Conservation (phyloP, 2,113 vertebrate genomes). For the Microtus oregoni region DNA sequence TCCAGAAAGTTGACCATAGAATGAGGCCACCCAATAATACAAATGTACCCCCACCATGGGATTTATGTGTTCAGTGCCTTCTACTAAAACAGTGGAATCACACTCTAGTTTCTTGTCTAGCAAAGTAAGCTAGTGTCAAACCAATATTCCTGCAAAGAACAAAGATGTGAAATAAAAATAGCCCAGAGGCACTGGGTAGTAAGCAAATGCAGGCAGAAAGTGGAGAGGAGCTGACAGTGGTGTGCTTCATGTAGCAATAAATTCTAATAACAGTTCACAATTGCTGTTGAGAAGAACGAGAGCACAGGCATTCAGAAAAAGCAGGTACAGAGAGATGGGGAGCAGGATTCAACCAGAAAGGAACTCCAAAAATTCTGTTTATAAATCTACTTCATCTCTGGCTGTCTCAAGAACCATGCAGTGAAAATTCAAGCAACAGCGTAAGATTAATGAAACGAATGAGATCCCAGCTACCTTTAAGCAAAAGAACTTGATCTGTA, state of each 20-base stretch:
- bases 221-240: background rate
- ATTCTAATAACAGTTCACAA: background rate
- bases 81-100: background rate
- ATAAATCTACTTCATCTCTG: background rate
- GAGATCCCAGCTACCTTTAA: background rate
- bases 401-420: background rate
- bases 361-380: background rate
- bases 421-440: background rate
- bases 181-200: background rate
- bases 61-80: background rate
- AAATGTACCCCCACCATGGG: background rate
- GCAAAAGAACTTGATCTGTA: background rate
- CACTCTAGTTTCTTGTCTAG: constrained; percentile 7
- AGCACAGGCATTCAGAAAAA: background rate
- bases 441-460: background rate
- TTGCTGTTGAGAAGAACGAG: background rate
- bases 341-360: background rate
- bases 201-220: background rate
- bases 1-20: background rate
- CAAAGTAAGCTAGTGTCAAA: background rate
- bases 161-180: constrained; percentile 12
- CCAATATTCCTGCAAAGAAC: background rate
- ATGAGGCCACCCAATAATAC: background rate
- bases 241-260: background rate
- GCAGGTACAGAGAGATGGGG: background rate